phyloP scores from a whole-genome alignment of 1,140 invertebrate species.

The Aporrectodea caliginosa region DNA sequence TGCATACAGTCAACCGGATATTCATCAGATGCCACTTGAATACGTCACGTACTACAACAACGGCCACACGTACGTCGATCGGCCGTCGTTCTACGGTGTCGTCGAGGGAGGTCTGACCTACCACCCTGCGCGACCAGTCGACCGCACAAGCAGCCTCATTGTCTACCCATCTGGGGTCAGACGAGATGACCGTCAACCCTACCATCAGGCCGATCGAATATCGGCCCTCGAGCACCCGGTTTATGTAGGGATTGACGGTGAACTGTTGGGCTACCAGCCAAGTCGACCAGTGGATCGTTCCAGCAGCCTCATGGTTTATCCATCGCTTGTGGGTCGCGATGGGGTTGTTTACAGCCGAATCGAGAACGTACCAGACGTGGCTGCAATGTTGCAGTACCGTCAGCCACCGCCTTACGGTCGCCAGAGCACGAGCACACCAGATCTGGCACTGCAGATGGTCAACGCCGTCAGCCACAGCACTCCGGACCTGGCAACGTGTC shows the following conservation, averaged over 20 bases:
- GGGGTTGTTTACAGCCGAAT: neutral
- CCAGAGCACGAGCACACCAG: neutral
- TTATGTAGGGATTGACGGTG: neutral
- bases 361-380: neutral
- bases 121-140: neutral
- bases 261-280: neutral
- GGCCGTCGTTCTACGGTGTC: neutral
- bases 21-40: neutral
- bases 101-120: neutral
- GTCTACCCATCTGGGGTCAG: neutral
- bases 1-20: neutral
- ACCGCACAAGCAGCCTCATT: neutral
- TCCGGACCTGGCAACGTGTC: constrained; percentile 66
- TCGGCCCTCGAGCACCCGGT: neutral
- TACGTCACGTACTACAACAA: neutral
- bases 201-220: neutral
- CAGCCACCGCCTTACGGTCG: neutral
- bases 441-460: neutral
- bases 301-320: constrained; percentile 47
- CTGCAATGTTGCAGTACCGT: neutral
- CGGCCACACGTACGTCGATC: neutral
- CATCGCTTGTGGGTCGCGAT: constrained; percentile 14
- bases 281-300: constrained; percentile 34
- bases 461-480: constrained; percentile 69
- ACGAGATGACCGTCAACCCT: neutral